Evolutionary conservation across 2,113 vertebrate genomes (phyloP), one percentile per base, ranked within the genome.

Genomic region (Scolopax mira): DNA sequence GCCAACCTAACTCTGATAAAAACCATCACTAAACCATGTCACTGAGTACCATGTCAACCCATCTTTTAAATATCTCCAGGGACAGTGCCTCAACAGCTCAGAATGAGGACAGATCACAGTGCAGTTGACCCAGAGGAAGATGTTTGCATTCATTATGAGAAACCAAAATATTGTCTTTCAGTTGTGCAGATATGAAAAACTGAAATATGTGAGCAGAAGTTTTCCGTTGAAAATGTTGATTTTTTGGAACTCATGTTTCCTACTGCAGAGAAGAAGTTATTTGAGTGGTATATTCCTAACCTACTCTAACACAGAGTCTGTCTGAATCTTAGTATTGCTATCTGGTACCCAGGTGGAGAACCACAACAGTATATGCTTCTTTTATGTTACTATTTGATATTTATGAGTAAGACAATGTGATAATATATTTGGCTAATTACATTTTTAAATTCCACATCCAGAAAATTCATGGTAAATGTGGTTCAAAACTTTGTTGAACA

Each of bases 311-410:
- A 78, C 17, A 60, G 62, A 85, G n/a, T 88, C 85, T 92, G 65
- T 75, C 57, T 94, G 65, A 90, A 81, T 95, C 82, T 92, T 91
- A 84, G 79, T 27, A 37, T 94, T 94, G 88, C 88, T 93, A 96
- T 96, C 96, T 96, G 95, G 85, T 73, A 94, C 52, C 35, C 85
- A 84, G 90, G 92, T 96, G 85, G 85, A 92, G 72, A 93, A 90
- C 71, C 82, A 66, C 72, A 93, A 81, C 60, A 86, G 61, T 90
- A 89, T 96, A 91, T 93, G 90, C 55, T 78, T 75, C 77, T 95
- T 96, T 96, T 93, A 93, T 73, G 52, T 58, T 94, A 39, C 88
- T 92, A 18, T 84, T 74, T 94, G 79, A 93, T 95, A 94, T 91
- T 96, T 92, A 93, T 83, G 88, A 93, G 77, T 79, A 92, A 96